Evolutionary conservation across 2,113 vertebrate species (phyloP).

Genomic region (Dissostichus mawsoni): DNA sequence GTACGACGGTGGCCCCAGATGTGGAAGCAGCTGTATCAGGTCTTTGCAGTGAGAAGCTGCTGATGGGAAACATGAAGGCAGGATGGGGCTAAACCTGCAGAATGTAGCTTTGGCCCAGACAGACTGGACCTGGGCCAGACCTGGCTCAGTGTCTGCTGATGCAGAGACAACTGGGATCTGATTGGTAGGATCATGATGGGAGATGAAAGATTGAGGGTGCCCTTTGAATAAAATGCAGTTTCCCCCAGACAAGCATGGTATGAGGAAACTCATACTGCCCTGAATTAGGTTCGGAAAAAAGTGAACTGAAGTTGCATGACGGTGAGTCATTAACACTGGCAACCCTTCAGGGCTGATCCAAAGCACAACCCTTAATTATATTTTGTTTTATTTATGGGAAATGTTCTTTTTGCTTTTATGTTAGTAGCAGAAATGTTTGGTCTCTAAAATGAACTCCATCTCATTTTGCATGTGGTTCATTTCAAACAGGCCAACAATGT

Average conservation of each 20-base stretch:
- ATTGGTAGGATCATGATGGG: constrained; percentile 1
- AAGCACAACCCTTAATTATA: constrained; percentile 69
- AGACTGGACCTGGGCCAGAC: constrained; percentile 50
- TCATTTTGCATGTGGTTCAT: constrained; percentile 67
- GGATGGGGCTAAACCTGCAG: constrained; percentile 50
- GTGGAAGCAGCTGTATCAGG: constrained; percentile 59
- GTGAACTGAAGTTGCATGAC: constrained; percentile 40
- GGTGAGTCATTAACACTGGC: constrained; percentile 29
- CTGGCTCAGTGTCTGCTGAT: constrained; percentile 47
- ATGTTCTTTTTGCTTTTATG: constrained; percentile 53
- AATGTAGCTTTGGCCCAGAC: constrained; percentile 49
- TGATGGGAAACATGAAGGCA: constrained; percentile 71
- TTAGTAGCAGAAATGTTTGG: constrained; percentile 53
- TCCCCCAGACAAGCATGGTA: background rate
- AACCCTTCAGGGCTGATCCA: constrained; percentile 47
- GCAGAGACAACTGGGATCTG: constrained; percentile 37
- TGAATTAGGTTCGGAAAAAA: constrained; percentile 1
- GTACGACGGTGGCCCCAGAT: constrained; percentile 57
- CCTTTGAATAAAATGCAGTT: constrained; percentile 6
- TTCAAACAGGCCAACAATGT: constrained; percentile 64
- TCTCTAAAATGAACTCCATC: constrained; percentile 36
- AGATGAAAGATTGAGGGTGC: constrained; percentile 10
- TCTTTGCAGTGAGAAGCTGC: constrained; percentile 67
- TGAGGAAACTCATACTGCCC: background rate
- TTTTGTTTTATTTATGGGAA: constrained; percentile 54